A percentile compares a stretch with the other conserved stretches of the same genome.
phyloP scores from a whole-genome alignment of 2,888 invertebrate genomes.

The Acrocyrtus sp. region DNA sequence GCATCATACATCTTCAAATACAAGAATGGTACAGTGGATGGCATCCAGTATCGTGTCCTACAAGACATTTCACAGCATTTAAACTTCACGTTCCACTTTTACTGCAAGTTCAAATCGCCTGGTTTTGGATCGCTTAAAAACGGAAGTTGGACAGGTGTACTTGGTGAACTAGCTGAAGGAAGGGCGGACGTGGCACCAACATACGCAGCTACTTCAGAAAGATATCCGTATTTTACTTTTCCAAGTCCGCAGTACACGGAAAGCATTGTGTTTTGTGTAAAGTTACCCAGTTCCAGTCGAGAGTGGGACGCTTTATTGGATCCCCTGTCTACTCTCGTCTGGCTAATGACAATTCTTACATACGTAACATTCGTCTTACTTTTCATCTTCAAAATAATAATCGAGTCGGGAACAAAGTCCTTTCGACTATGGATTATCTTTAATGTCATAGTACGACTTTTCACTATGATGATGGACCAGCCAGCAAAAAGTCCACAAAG shows the following conservation, averaged over 20 bases:
- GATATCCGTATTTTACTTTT: neutral
- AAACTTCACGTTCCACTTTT: constrained; percentile 1
- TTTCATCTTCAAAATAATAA: neutral
- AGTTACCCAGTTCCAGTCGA: neutral
- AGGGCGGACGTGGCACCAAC: neutral
- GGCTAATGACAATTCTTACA: constrained; percentile 5
- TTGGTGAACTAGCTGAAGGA: constrained; percentile 2
- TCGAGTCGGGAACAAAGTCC: neutral
- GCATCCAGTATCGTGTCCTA: neutral
- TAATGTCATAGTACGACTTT: no score
- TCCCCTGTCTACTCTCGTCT: constrained; percentile 7
- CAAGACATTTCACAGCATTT: neutral
- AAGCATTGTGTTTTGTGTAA: neutral
- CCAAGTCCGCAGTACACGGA: neutral
- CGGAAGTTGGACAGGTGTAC: constrained; percentile 14
- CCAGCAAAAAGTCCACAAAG: neutral
- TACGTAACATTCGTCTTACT: neutral
- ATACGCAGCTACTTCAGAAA: neutral
- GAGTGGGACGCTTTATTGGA: constrained; percentile 9
- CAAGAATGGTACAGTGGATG: neutral
- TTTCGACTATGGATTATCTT: no score
- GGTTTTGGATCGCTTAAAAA: constrained; percentile 1
- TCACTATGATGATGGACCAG: constrained; percentile 6
- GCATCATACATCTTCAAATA: neutral
- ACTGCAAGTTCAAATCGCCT: neutral